Evolutionary conservation across 2,888 invertebrate species (phyloP), one percentile per base, ranked within the genome.

Genomic region (Amblyjoppa fuscipennis): DNA sequence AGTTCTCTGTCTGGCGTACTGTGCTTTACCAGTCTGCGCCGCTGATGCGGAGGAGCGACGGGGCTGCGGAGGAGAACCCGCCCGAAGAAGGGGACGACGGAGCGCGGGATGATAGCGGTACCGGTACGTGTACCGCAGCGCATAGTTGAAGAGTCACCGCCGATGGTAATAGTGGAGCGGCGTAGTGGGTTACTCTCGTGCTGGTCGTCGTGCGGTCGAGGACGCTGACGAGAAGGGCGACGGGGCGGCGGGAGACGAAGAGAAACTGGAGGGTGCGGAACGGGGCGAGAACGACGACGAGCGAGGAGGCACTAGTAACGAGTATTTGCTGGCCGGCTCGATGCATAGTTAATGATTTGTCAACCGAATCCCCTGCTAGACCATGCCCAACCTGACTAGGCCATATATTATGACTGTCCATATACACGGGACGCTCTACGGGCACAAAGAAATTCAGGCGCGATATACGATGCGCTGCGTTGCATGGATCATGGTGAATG

Each of bases 261-360:
- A 75, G 83, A 69, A 84, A 76, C 69, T 41, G 81, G 68, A 84
- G 38, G 70, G 84, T 53, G 80, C 79, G 70, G 74, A 41, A 59
- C 69, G 76, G 38, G 59, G 45, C 59, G 80, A 73, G 77, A 66
- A 73, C 64, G 70, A 75, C 76, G 82, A 78, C 81, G 85, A 70
- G 78, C 77, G 82, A 75, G 71, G 69, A 76, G 76, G 84, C 61
- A 85, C 82, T 85, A 75, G 93, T 94, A 94, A 94, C 93, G 94
- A 94, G 94, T 94, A 94, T 94, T 94, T 94, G 93, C 94, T 92
- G 93, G 93, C 91, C 91, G 90, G 93, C 93, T 93, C 93, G 94
- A 94, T 93, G 94, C 94, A 94, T 94, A 93, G 94, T 93, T 94
- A 93, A 94, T 94, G 94, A 94, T 94, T 93, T 93, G 94, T 94